phyloP scores from a whole-genome alignment of 2,888 invertebrate genomes.

The Mycalesis mineus region DNA sequence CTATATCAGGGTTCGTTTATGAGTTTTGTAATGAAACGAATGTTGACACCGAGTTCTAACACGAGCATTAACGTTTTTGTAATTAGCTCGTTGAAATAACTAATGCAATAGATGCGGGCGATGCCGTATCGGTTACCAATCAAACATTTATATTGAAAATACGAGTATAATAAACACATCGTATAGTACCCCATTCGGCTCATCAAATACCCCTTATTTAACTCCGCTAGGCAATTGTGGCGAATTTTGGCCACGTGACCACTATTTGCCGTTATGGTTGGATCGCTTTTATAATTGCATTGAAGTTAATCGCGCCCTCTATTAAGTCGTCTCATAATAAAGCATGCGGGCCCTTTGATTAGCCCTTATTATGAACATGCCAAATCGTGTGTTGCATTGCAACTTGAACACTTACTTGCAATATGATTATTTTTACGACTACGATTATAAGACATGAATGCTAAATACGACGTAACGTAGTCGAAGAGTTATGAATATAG shows the following conservation, averaged over 20 bases:
- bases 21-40: background rate
- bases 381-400: constrained; percentile 23
- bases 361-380: constrained; percentile 28
- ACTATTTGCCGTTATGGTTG: constrained; percentile 59
- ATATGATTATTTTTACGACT: no score
- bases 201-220: constrained; percentile 52
- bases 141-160: no score
- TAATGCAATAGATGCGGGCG: constrained; percentile 30
- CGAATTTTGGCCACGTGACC: constrained; percentile 71
- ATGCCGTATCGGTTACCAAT: constrained; percentile 20
- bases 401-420: constrained; percentile 19
- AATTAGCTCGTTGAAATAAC: constrained; percentile 1
- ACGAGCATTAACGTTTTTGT: background rate
- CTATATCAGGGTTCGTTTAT: background rate
- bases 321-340: constrained; percentile 60
- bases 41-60: background rate
- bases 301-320: constrained; percentile 63
- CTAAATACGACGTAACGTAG: no score
- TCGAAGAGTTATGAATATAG: no score
- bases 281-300: constrained; percentile 60
- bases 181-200: constrained; percentile 53
- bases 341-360: constrained; percentile 62
- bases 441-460: no score
- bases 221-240: constrained; percentile 62
- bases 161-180: constrained; percentile 61